Conservation (phyloP, 1,140 invertebrate genomes). For the Rhyzopertha dominica region DNA sequence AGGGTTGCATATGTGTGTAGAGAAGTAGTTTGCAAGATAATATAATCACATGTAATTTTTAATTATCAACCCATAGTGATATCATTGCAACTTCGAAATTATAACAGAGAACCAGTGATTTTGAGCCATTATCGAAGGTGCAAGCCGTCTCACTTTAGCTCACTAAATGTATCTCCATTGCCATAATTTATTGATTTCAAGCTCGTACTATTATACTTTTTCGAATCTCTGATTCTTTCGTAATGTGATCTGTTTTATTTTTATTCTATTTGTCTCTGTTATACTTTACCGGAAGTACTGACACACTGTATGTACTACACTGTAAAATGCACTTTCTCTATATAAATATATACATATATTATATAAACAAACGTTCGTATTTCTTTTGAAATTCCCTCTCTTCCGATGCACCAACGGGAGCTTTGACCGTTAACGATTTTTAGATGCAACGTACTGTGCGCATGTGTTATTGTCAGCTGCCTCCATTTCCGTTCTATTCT, state of each 20-base stretch:
- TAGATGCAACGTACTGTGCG: too few species aligned
- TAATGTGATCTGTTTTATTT: conserved; percentile 13
- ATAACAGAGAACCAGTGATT: too few species aligned
- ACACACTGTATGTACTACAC: conserved; percentile 41
- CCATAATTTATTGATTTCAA: conserved; percentile 10
- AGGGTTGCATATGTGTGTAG: conserved; percentile 30
- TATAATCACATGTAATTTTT: conserved; percentile 35
- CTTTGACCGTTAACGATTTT: too few species aligned
- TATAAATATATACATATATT: conserved; percentile 39
- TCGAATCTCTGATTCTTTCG: conserved; percentile 4
- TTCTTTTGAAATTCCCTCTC: too few species aligned
- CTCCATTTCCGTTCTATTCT: too few species aligned
- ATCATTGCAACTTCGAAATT: too few species aligned
- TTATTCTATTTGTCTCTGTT: conserved; percentile 14
- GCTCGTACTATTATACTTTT: conserved; percentile 1
- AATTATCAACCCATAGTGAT: conserved; percentile 34
- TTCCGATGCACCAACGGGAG: too few species aligned
- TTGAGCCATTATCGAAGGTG: too few species aligned
- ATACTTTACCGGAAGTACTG: conserved; percentile 13
- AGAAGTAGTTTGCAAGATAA: conserved; percentile 31
- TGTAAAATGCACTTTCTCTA: conserved; percentile 43
- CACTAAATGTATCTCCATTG: conserved; percentile 9
- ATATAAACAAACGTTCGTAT: conserved; percentile 56
- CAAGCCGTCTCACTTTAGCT: too few species aligned
- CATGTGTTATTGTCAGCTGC: too few species aligned